Evolutionary conservation across 2,797 vertebrate genomes (phyloP).

Genomic region (Nyctibius grandis): DNA sequence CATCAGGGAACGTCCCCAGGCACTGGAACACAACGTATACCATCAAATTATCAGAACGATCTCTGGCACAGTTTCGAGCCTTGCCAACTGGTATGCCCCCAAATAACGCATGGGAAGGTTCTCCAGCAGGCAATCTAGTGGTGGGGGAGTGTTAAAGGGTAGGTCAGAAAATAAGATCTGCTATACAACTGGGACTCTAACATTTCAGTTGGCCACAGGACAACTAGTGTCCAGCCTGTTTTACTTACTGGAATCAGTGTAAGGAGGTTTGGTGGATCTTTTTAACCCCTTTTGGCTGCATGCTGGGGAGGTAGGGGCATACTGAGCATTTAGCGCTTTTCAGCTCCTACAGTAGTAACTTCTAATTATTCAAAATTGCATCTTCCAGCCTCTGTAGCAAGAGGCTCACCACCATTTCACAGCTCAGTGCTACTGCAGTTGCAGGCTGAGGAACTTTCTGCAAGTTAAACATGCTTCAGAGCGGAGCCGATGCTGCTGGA

Average conservation of each 20-base stretch:
- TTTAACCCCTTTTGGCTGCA: background rate
- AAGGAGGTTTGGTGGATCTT: background rate
- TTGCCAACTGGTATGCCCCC: background rate
- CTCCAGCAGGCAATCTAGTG: background rate
- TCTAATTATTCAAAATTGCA: background rate
- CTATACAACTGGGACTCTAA: accelerated
- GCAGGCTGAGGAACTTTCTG: background rate
- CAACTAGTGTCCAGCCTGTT: background rate
- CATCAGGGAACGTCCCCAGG: background rate
- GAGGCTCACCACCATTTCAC: background rate
- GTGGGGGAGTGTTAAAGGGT: background rate
- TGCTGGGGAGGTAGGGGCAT: background rate
- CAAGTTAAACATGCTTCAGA: background rate
- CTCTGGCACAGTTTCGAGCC: background rate
- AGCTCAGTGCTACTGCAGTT: background rate
- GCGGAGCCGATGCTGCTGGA: background rate
- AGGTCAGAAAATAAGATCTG: background rate
- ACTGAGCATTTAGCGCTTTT: background rate
- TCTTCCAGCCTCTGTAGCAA: background rate
- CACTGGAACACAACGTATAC: background rate
- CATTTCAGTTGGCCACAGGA: background rate
- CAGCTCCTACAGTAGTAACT: background rate
- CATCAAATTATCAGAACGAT: background rate
- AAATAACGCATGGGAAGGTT: background rate
- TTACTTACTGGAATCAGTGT: background rate